Conservation (phyloP, 30 jellyfish, hydroid and myxozoan genomes). For the Aurelia aurita complex sp. Pacific region DNA sequence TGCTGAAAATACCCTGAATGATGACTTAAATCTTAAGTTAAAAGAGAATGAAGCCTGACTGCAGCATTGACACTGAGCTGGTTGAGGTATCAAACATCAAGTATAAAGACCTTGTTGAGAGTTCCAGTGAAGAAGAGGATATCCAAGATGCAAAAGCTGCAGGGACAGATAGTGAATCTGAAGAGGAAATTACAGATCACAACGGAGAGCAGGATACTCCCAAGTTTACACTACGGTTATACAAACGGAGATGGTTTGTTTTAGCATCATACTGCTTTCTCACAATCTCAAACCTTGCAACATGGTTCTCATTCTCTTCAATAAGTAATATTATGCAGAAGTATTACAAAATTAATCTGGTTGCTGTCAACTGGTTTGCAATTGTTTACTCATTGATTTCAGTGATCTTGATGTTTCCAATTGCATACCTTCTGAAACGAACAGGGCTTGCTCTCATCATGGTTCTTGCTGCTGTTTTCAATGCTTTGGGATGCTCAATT, state of each 20-base stretch:
- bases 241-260: conserved; percentile 70
- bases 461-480: conserved; percentile 55
- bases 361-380: conserved; percentile 77
- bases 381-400: conserved; percentile 58
- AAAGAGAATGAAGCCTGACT: too few species aligned
- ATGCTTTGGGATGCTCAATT: conserved; percentile 74
- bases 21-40: too few species aligned
- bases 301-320: conserved; percentile 79
- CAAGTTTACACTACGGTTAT: conserved; percentile 5
- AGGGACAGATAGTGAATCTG: too few species aligned
- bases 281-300: conserved; percentile 63
- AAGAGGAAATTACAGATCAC: too few species aligned
- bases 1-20: too few species aligned
- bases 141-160: too few species aligned
- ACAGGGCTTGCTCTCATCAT: conserved; percentile 65
- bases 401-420: conserved; percentile 71
- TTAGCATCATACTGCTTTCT: conserved; percentile 73
- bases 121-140: too few species aligned
- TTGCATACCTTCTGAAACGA: conserved; percentile 48
- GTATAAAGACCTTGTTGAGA: too few species aligned
- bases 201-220: too few species aligned
- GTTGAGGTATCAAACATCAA: too few species aligned
- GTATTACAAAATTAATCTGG: conserved; percentile 49
- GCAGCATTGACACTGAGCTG: too few species aligned
- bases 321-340: conserved; percentile 68